Evolutionary conservation across 1,140 invertebrate species (phyloP).

Genomic region (Drosophila nasuta): DNA sequence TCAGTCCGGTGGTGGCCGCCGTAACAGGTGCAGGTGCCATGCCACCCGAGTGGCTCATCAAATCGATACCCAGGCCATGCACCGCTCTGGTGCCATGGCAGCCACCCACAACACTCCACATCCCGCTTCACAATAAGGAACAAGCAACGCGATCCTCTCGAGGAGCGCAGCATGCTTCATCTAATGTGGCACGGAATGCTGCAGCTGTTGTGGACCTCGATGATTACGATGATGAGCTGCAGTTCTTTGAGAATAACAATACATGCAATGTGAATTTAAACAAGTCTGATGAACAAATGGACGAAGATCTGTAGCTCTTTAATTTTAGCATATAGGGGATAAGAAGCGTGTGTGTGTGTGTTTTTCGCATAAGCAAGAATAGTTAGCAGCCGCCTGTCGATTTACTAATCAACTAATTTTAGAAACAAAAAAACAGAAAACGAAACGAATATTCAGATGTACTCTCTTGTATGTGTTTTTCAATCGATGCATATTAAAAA

Average conservation of each 20-base stretch:
- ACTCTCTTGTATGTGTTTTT: conserved; percentile 39
- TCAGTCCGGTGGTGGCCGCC: conserved; percentile 84
- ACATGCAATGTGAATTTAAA: conserved; percentile 82
- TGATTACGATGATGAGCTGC: conserved; percentile 77
- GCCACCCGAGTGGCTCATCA: conserved; percentile 71
- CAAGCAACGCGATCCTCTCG: background rate
- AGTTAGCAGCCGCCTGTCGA: conserved; percentile 32
- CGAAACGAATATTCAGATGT: conserved; percentile 22
- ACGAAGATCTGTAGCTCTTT: conserved; percentile 74
- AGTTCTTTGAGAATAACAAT: conserved; percentile 79
- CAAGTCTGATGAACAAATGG: conserved; percentile 82
- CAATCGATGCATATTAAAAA: conserved; percentile 32
- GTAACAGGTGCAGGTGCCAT: conserved; percentile 43
- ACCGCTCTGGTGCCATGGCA: conserved; percentile 92
- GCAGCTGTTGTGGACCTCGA: conserved; percentile 51
- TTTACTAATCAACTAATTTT: conserved; percentile 40
- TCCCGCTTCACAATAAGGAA: conserved; percentile 83
- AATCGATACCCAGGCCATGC: conserved; percentile 88
- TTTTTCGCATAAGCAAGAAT: conserved; percentile 20
- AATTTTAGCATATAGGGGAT: conserved; percentile 13
- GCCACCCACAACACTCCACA: conserved; percentile 88
- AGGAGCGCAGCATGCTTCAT: background rate
- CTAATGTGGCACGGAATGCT: background rate
- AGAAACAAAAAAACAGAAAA: background rate
- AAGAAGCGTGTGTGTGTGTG: background rate